A percentile compares a stretch with the other conserved stretches of the same genome.
These are phyloP conservation scores for Allobates femoralis DNA, from an alignment of 2,797 vertebrate genomes.

Conservation along the genomic window DNA sequence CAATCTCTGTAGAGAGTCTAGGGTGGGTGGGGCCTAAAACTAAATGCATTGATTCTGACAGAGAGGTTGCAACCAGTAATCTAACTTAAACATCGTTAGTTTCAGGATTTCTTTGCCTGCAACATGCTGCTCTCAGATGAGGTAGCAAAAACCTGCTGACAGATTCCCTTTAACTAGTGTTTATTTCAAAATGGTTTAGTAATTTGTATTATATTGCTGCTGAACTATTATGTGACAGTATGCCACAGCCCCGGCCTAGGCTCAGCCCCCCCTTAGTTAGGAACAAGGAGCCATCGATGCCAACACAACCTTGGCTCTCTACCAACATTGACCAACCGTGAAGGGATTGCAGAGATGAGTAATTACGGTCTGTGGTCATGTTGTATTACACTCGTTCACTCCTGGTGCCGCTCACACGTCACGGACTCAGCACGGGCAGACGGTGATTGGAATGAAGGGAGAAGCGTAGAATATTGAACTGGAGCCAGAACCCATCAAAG, in stretches of 20 bases:
- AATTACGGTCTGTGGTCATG: not conserved
- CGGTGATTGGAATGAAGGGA: constrained; percentile 29
- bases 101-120: no score
- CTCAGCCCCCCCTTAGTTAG: not conserved
- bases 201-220: no score
- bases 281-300: not conserved
- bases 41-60: no score
- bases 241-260: not conserved
- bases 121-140: no score
- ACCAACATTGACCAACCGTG: not conserved
- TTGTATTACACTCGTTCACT: constrained; percentile 14
- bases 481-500: constrained; percentile 39
- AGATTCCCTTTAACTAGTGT: no score
- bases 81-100: no score
- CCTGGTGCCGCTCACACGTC: constrained; percentile 16
- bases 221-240: not conserved
- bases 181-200: no score
- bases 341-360: constrained; percentile 4
- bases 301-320: not conserved
- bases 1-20: no score
- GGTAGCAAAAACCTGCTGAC: no score
- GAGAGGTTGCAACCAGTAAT: no score
- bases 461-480: constrained; percentile 2
- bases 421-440: not conserved
- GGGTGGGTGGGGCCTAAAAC: no score